Conservation (phyloP, 2,797 vertebrate species). For the Macropus fuliginosus region DNA sequence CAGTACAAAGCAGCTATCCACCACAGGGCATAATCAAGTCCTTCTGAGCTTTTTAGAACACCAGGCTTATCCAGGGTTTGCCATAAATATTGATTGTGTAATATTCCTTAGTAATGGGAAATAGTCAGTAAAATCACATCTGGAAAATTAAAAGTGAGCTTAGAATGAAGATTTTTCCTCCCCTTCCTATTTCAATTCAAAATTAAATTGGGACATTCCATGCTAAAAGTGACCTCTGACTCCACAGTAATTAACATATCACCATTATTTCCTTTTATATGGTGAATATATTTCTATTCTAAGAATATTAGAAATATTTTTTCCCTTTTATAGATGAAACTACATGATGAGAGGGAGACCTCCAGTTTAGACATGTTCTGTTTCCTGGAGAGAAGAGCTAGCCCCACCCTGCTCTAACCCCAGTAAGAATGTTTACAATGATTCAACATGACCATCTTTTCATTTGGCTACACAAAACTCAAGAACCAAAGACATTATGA, state of each 20-base stretch:
- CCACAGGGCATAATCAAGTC: not conserved
- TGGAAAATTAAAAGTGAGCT: slow-evolving; percentile 72
- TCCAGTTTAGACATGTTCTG: not conserved
- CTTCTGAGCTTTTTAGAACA: slow-evolving; percentile 29
- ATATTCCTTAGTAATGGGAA: slow-evolving; percentile 62
- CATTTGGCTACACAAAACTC: not conserved
- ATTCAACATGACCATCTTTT: not conserved
- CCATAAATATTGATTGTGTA: slow-evolving; percentile 53
- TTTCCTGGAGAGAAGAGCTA: not conserved
- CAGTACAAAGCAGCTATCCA: not conserved
- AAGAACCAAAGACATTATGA: not conserved
- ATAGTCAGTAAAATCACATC: slow-evolving; percentile 67
- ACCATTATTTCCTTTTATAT: slow-evolving; percentile 55
- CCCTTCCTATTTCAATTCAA: slow-evolving; percentile 64
- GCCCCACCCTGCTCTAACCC: not conserved
- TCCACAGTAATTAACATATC: slow-evolving; percentile 66
- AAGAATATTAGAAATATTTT: slow-evolving; percentile 5
- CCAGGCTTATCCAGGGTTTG: not conserved
- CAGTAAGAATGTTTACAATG: not conserved
- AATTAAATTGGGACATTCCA: slow-evolving; percentile 68
- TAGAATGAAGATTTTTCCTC: slow-evolving; percentile 46
- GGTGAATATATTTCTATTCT: slow-evolving; percentile 32
- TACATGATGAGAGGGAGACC: not conserved
- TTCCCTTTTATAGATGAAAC: slow-evolving; percentile 19
- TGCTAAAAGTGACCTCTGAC: slow-evolving; percentile 46